Base-by-base conservation (phyloP, 2,797 vertebrate species). In the Hephaestus fuliginosus region DNA sequence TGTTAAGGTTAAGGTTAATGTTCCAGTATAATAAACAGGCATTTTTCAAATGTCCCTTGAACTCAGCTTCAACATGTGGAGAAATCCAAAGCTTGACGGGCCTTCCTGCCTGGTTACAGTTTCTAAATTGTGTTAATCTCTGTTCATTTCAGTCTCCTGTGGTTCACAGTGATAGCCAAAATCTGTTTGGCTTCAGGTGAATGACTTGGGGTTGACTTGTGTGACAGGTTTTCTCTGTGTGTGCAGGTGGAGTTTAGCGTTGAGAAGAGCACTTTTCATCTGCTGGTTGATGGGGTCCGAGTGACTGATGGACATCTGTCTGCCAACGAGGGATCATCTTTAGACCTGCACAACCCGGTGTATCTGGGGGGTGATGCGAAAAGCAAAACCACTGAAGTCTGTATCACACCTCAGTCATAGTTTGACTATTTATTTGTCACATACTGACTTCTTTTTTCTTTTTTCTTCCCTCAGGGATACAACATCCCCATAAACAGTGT, bases 271-370 rank as follows among this genome's bases (percentile, higher is more conserved):
- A 92, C 74, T 0, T 91, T 91, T 2, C 95, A 66, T 44, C 90
- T 98, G 56, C 76, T 96, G 2, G 88, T 98, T 30, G 96, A 98
- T 76, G 97, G 96, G 10, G 74, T 97, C 39, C 95, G 91, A 36
- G 93, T 90, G 68, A 94, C 72, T 5, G 94, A 97, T 5, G 95
- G 94, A 61, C 89, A 28, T 18, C 63, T 96, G 46, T 57, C 90
- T 4, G 81, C 87, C 74, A 80, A 81, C 2, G 91, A 90, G 58
- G 88, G 90, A 74, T 93, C 92, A 30, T 90, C 89, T 15, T 0
- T 95, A 56, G 89, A 82, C 74, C 84, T 95, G 62, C 88, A 86
- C 51, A 80, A 92, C 30, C 90, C 93, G 0, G 61, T 97, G 76
- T 97, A 95, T 1, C 70, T 97, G 86, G 97, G 97, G 28, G 92